Base-by-base conservation (phyloP, 2,888 invertebrate species). In the Atrina japonica region DNA sequence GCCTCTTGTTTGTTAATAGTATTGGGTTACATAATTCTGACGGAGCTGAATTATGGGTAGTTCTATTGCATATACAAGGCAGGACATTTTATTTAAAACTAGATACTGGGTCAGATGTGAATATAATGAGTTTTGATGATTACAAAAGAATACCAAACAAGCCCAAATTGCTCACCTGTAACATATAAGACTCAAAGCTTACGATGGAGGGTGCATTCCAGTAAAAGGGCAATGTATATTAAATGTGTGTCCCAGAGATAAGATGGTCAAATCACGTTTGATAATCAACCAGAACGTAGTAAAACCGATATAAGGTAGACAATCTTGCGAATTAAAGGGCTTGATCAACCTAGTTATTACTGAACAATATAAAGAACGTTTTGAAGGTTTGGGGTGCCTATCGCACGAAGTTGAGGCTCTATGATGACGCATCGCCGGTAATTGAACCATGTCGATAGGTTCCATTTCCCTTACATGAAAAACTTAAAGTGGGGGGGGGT, bases 371-470 rank as follows among this genome's bases (percentile, higher is more conserved):
- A 11, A 30, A 47, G 70, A 70, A 47, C 40, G 66, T 27, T 74
- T 74, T 60, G 25, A 60, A 47, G 78, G 75, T 11, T 50, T 76
- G 63, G 80, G 80, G 11, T 73, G 76, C 50, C 40, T 80, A 14
- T 59, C 71, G 35, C 73, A 71, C 16, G 41, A 69, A 70, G 61
- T 64, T 77, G 11, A 60, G 56, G 23, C n/a, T 71, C 14, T 60
- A 74, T 47, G 56, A 70, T 52, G 29, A 58, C 43, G 72, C 61
- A 1, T 27, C 55, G 41, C 81, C 78, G 43, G 78, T 74, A 16
- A 70, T 80, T 16, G 70, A 77, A 16, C 53, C 75, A 5, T 69
- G 73, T 56, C 50, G 81, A 21, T 70, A 70, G 29, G 47, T 76
- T 40, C 79, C 76, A 53, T 69, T 66, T 59, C 67, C 63, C n/a